phyloP scores from a whole-genome alignment of 1,140 invertebrate genomes.

The Stenopsyche tienmushanensis region DNA sequence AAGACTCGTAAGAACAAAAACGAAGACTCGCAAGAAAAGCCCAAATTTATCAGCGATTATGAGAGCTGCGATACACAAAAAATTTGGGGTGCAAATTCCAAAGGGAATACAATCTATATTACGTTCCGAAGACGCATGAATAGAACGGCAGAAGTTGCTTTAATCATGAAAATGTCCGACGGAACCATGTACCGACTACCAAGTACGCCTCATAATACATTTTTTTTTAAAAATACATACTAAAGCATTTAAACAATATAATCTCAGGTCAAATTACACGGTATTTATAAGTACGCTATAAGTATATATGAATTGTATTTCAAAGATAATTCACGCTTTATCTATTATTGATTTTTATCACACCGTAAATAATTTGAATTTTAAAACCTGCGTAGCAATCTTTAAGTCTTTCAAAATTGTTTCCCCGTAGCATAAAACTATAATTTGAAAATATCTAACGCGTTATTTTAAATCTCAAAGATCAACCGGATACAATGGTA shows the following conservation, averaged over 20 bases:
- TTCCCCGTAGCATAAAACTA: too few relatives aligned
- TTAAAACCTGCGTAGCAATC: too few relatives aligned
- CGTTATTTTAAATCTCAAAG: slow-evolving; percentile 36
- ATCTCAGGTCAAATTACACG: too few relatives aligned
- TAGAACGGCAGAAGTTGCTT: slow-evolving; percentile 48
- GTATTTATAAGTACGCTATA: too few relatives aligned
- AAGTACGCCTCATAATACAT: slow-evolving; percentile 46
- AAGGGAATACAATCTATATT: slow-evolving; percentile 50
- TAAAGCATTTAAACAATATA: too few relatives aligned
- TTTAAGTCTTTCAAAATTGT: too few relatives aligned
- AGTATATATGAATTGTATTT: too few relatives aligned
- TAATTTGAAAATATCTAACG: not conserved
- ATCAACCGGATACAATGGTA: slow-evolving; percentile 51
- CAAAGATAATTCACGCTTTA: too few relatives aligned
- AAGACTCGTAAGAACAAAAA: slow-evolving; percentile 34
- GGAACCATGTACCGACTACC: slow-evolving; percentile 54
- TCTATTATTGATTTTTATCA: too few relatives aligned
- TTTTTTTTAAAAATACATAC: not conserved
- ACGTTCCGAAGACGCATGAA: slow-evolving; percentile 47
- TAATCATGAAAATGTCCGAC: slow-evolving; percentile 53
- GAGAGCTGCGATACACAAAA: slow-evolving; percentile 48
- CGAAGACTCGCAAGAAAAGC: slow-evolving; percentile 17
- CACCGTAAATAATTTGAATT: too few relatives aligned
- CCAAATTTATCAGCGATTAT: slow-evolving; percentile 26
- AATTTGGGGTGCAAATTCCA: slow-evolving; percentile 49